Base-by-base conservation (phyloP, 2,113 vertebrate genomes). In the Ictalurus punctatus region DNA sequence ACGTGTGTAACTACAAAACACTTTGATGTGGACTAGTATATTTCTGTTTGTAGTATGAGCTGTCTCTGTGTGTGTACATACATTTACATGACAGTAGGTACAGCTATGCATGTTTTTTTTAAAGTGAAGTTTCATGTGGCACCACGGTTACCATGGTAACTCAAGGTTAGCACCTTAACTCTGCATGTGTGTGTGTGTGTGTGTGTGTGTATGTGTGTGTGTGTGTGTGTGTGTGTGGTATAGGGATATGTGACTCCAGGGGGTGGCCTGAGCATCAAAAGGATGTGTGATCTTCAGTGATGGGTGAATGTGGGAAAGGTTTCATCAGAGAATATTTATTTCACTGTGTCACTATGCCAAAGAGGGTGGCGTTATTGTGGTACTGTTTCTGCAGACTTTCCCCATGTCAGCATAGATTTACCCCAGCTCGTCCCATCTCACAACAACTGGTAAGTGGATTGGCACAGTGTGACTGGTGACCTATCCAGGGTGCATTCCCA, bases 141-240 rank as follows among this genome's bases (percentile, higher is more conserved):
- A 88, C 37, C 65, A 59, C 27, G 40, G 90, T 92, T 92, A 76
- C 86, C 84, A 90, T 91, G 82, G 89, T 54, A 90, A 92, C 89
- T 84, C 88, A 89, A 88, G 90, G 89, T 92, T 65, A 90, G 86
- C 25, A 58, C 81, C 84, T 83, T 89, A 71, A 76, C 27, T 23
- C 19, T 69, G 37, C 40, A 7, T 44, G 37, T 48, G 25, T 23
- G 44, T 12, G 44, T 48, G 61, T 69, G 74, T 40, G 17, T 59
- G 63, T 73, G 69, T 73, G 69, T 73, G 69, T 73, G 71, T 74
- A 37, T 40, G 37, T 44, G 37, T 44, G 37, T 44, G 59, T 83
- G 48, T 67, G 25, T 73, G 69, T 37, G 34, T 74, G 71, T 40
- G 34, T 48, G 25, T 83, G 48, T 67, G 30, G 9, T 59, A 52